phyloP scores from a whole-genome alignment of 2,888 invertebrate species.

The Reticulitermes lucifugus region DNA sequence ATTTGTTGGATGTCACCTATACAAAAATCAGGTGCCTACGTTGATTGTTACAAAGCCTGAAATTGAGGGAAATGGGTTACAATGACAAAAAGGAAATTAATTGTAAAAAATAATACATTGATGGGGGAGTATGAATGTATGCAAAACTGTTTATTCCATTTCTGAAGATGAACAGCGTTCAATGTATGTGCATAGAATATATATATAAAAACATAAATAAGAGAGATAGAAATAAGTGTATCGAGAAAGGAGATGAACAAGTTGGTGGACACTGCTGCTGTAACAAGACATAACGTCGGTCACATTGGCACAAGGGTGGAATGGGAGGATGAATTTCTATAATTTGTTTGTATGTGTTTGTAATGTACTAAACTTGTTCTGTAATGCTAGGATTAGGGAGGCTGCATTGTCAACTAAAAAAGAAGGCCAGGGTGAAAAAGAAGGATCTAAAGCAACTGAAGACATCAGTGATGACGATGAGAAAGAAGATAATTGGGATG shows the following conservation, averaged over 20 bases:
- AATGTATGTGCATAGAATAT: not conserved
- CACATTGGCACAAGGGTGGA: not conserved
- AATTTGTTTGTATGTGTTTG: not conserved
- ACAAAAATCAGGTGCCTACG: not conserved
- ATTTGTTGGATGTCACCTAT: constrained; percentile 30
- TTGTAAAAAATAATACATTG: constrained; percentile 15
- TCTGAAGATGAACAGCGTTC: not conserved
- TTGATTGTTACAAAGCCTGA: not conserved
- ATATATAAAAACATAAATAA: not conserved
- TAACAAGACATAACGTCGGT: not conserved
- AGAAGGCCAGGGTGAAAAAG: constrained; percentile 26
- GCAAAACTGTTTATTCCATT: not conserved
- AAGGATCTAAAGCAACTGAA: constrained; percentile 45
- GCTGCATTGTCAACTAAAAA: constrained; percentile 44
- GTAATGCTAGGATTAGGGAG: constrained; percentile 44
- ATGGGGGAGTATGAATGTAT: constrained; percentile 25
- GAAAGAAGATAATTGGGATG: constrained; percentile 51
- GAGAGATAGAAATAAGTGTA: not conserved
- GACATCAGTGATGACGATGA: constrained; percentile 49
- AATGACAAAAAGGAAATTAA: not conserved
- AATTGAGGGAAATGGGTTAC: constrained; percentile 24
- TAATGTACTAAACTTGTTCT: not conserved
- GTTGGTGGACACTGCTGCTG: not conserved
- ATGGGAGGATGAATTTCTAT: not conserved
- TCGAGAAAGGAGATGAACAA: not conserved